Conservation (phyloP, 2,888 invertebrate genomes). For the Branchellion lobata region DNA sequence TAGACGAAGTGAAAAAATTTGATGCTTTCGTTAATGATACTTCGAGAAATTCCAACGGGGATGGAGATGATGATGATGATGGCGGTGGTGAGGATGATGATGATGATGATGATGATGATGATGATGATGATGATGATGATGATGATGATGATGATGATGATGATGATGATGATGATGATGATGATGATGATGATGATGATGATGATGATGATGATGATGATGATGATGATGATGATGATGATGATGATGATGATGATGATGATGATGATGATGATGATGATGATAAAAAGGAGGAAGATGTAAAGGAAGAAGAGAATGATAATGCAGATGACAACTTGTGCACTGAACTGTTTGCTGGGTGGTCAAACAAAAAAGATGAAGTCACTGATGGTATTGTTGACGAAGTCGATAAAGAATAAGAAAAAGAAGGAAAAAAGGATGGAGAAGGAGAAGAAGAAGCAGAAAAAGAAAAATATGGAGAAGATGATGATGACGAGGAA, state of each 20-base stretch:
- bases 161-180: conserved; percentile 45
- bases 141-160: conserved; percentile 11
- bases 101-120: conserved; percentile 30
- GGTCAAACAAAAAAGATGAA: too few relatives aligned
- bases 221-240: conserved; percentile 39
- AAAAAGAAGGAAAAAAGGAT: not conserved
- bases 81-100: not conserved
- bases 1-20: too few relatives aligned
- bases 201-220: conserved; percentile 43
- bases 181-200: conserved; percentile 43
- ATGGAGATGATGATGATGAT: too few relatives aligned
- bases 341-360: too few relatives aligned
- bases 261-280: conserved; percentile 43
- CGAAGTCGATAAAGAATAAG: conserved; percentile 30
- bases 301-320: conserved; percentile 31
- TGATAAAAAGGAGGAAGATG: conserved; percentile 33
- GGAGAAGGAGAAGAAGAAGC: too few relatives aligned
- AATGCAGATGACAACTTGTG: too few relatives aligned
- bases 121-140: conserved; percentile 45
- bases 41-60: too few relatives aligned
- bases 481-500: too few relatives aligned
- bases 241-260: conserved; percentile 45
- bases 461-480: too few relatives aligned
- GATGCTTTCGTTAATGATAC: not conserved
- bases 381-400: conserved; percentile 40